These are phyloP conservation scores for Hypercompe scribonia DNA, from an alignment of 2,888 invertebrate genomes.

Conservation along the genomic window DNA sequence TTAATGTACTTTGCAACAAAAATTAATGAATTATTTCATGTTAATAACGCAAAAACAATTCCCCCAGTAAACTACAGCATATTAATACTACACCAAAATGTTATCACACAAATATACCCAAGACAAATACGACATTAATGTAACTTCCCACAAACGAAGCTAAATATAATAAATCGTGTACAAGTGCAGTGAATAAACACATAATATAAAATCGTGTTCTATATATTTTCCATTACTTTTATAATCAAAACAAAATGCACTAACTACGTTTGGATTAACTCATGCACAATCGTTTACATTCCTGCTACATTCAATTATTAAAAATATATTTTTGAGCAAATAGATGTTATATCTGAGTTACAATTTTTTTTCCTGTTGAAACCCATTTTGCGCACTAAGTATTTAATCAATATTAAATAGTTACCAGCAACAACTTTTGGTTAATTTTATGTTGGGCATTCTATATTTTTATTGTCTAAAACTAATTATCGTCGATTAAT, in stretches of 20 bases:
- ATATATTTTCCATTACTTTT: not conserved
- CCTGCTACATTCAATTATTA: slow-evolving; percentile 40
- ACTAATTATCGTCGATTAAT: slow-evolving; percentile 5
- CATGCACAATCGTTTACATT: slow-evolving; percentile 42
- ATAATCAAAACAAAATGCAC: slow-evolving; percentile 21
- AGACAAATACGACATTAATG: slow-evolving; percentile 20
- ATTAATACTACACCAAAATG: slow-evolving; percentile 23
- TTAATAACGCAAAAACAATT: slow-evolving; percentile 15
- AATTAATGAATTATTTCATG: slow-evolving; percentile 1
- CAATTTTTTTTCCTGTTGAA: not conserved
- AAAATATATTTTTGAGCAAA: not conserved
- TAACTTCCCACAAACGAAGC: slow-evolving; percentile 28
- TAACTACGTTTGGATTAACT: slow-evolving; percentile 43
- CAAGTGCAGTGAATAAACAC: slow-evolving; percentile 57
- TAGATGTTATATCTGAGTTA: too few species aligned
- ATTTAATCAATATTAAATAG: not conserved
- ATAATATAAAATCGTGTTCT: slow-evolving; percentile 20
- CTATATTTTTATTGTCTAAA: not conserved
- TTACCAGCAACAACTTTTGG: not conserved
- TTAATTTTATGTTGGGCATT: too few species aligned
- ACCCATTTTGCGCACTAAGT: not conserved
- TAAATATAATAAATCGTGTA: slow-evolving; percentile 44
- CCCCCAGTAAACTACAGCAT: slow-evolving; percentile 13
- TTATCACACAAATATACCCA: slow-evolving; percentile 6
- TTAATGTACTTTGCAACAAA: too few species aligned